A percentile compares a stretch with the other conserved stretches of the same genome.
phyloP scores from a whole-genome alignment of 2,888 invertebrate genomes.

The Agelastica alni region DNA sequence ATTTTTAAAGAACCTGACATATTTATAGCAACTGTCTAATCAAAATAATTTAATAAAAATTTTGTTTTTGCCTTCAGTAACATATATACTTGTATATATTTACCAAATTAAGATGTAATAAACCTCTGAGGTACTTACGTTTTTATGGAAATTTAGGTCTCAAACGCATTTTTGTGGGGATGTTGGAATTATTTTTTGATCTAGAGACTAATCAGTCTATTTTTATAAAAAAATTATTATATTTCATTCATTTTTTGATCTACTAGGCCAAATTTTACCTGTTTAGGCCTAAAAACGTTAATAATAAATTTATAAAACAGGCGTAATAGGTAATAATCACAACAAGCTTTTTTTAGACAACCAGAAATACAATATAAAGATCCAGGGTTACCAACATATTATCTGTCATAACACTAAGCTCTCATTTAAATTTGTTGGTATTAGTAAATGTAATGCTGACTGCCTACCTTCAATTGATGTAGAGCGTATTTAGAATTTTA shows the following conservation, averaged over 20 bases:
- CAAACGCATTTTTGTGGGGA: slow-evolving; percentile 8
- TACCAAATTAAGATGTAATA: not conserved
- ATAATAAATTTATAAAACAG: not conserved
- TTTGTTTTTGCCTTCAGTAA: not conserved
- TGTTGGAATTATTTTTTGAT: not conserved
- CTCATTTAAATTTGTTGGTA: no score
- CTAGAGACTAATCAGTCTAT: slow-evolving; percentile 7
- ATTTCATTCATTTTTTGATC: not conserved
- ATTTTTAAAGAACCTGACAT: no score
- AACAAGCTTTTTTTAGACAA: not conserved
- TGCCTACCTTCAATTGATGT: no score
- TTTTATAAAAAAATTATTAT: not conserved
- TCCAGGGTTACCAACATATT: no score
- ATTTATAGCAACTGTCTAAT: not conserved
- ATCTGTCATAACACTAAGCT: no score
- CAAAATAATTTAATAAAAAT: not conserved
- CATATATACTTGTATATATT: not conserved
- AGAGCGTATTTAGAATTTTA: no score
- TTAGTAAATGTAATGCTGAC: no score
- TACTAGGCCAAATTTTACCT: slow-evolving; percentile 2
- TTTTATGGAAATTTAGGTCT: slow-evolving; percentile 11
- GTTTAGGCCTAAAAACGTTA: not conserved
- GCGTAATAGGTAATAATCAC: not conserved
- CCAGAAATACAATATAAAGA: no score
- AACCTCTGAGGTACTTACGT: slow-evolving; percentile 6